Evolutionary conservation across 2,113 vertebrate genomes (phyloP), one percentile per base, ranked within the genome.

Genomic region (Dipodomys ordii): DNA sequence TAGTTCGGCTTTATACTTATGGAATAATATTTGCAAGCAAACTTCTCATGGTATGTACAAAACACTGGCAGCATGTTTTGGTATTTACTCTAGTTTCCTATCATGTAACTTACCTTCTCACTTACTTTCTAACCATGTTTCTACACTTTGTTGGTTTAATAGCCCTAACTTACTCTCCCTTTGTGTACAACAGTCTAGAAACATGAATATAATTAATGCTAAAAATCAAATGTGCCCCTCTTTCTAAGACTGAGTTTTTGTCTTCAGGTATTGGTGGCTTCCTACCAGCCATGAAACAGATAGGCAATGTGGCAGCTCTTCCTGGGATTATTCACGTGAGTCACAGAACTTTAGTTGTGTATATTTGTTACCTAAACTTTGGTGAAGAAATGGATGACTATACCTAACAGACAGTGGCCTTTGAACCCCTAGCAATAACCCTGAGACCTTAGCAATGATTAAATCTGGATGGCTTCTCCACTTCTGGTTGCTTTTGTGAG

Each of bases 231-330:
- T 23, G 3, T 82, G 12, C n/a, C 49, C 1, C 57, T 39, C 53
- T 83, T 83, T 76, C 74, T 93, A 35, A 95, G 23, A 27, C 11
- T 46, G 25, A 23, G 16, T 78, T 84, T 57, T n/a, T 6, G 60
- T 88, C 78, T 95, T 68, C 94, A 99, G 99, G 99, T 83, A 97
- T 99, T 0, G 99, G 99, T 23, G 99, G 99, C 2, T 99, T 99
- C 96, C 98, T 99, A 67, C 99, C 99, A 5, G 99, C 99, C 49
- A 99, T 99, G 99, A 99, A 99, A 79, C 99, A 99, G 86, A 99
- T 99, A 53, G 99, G 99, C 25, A 99, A 99, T 27, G 99, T 99
- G 90, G 99, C 99, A 19, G 99, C 99, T 3, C 98, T 99, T 67
- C 99, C 99, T 0, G 99, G 99, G 39, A 99, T 99, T 76, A 97